phyloP scores from a whole-genome alignment of 2,797 vertebrate species.

The Mionectes olivaceus region DNA sequence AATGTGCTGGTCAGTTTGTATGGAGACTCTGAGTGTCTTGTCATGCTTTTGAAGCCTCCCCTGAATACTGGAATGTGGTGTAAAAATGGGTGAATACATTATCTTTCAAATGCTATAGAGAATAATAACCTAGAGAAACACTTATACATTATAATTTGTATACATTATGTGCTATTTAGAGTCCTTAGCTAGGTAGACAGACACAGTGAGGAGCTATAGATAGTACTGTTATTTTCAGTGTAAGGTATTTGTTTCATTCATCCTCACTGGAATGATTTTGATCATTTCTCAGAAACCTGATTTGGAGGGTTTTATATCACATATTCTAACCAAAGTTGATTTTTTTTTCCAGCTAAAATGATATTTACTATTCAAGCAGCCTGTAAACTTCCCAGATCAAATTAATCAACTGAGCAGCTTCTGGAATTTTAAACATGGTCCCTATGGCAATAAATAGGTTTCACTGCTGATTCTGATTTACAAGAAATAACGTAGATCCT shows the following conservation, averaged over 20 bases:
- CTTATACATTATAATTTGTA: background rate
- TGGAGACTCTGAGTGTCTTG: background rate
- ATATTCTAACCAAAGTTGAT: background rate
- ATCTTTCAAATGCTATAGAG: background rate
- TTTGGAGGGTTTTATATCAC: background rate
- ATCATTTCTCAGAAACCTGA: background rate
- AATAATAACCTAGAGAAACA: slow-evolving; percentile 32
- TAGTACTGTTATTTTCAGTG: slow-evolving; percentile 24
- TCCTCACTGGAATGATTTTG: background rate
- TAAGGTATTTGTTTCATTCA: background rate
- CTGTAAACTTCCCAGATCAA: slow-evolving; percentile 21
- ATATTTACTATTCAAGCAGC: slow-evolving; percentile 34
- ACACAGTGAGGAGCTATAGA: slow-evolving; percentile 10
- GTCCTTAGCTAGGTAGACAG: slow-evolving; percentile 4
- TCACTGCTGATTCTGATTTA: slow-evolving; percentile 33
- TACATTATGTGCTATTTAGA: slow-evolving; percentile 17
- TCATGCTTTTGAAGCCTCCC: background rate
- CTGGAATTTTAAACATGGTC: slow-evolving; percentile 15
- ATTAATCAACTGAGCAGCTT: slow-evolving; percentile 35
- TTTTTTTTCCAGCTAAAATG: background rate
- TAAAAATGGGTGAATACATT: slow-evolving; percentile 4
- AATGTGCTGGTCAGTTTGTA: background rate
- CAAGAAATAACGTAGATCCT: slow-evolving; percentile 22
- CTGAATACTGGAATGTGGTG: background rate
- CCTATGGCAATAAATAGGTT: slow-evolving; percentile 43